phyloP scores from a whole-genome alignment of 2,113 vertebrate species.

The Tautogolabrus adspersus region DNA sequence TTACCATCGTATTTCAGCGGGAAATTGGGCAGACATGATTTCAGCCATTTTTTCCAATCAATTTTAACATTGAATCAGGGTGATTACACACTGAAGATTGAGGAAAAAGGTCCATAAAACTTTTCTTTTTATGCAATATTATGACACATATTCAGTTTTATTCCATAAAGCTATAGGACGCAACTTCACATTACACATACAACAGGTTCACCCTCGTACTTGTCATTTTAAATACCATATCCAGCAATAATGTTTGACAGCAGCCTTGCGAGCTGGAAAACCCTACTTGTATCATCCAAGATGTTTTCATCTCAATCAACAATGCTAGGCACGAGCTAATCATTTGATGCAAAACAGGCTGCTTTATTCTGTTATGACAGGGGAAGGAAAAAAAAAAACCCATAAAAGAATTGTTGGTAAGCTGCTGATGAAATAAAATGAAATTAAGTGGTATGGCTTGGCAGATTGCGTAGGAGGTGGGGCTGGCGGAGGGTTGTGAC shows the following conservation, averaged over 20 bases:
- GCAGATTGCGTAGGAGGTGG: conserved; percentile 38
- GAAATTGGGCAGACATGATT: too few relatives aligned
- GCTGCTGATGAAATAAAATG: conserved; percentile 75
- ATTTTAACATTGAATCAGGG: too few relatives aligned
- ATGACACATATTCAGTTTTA: conserved; percentile 8
- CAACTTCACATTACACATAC: background rate
- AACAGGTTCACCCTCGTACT: conserved; percentile 43
- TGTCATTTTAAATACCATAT: conserved; percentile 49
- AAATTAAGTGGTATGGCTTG: conserved; percentile 60
- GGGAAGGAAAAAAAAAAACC: background rate
- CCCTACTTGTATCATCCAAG: conserved; percentile 27
- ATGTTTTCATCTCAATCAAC: conserved; percentile 55
- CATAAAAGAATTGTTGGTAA: conserved; percentile 59
- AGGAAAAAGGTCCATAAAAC: background rate
- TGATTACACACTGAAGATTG: too few relatives aligned
- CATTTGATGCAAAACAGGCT: conserved; percentile 53
- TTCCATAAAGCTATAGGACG: background rate
- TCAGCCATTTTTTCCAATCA: too few relatives aligned
- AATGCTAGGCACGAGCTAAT: conserved; percentile 31
- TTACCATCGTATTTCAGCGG: too few relatives aligned
- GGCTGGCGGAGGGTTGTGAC: background rate
- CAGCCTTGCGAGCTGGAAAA: conserved; percentile 34
- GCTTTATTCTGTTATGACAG: conserved; percentile 25
- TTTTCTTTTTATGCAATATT: background rate
- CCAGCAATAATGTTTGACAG: conserved; percentile 56